phyloP scores from a whole-genome alignment of 2,888 invertebrate species.

The Euphydryas editha region DNA sequence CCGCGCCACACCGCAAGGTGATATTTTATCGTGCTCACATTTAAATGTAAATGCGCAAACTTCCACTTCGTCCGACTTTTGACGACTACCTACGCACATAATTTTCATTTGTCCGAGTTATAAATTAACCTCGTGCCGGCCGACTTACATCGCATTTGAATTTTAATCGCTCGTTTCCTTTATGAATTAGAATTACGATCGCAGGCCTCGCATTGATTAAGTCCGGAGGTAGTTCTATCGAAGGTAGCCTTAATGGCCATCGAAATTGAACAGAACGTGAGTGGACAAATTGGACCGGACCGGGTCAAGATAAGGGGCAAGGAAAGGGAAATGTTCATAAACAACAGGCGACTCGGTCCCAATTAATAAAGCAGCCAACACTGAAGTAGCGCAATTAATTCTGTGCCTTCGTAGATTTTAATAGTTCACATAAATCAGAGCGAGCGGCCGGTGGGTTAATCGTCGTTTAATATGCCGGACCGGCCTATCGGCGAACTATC shows the following conservation, averaged over 20 bases:
- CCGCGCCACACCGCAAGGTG: conserved; percentile 57
- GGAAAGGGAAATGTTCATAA: conserved; percentile 77
- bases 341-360: conserved; percentile 80
- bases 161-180: conserved; percentile 55
- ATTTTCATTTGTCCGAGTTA: conserved; percentile 71
- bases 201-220: conserved; percentile 29
- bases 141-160: conserved; percentile 61
- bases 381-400: conserved; percentile 83
- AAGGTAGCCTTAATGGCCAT: conserved; percentile 78
- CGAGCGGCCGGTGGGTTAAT: conserved; percentile 78
- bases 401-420: conserved; percentile 82
- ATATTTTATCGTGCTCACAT: conserved; percentile 73
- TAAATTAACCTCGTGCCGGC: conserved; percentile 55
- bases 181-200: conserved; percentile 52
- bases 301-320: conserved; percentile 77
- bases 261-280: conserved; percentile 78
- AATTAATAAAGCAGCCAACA: conserved; percentile 81
- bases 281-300: conserved; percentile 78
- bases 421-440: conserved; percentile 82
- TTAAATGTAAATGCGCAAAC: conserved; percentile 77
- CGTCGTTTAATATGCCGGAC: conserved; percentile 80
- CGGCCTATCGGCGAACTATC: conserved; percentile 58
- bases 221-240: conserved; percentile 48
- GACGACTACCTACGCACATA: conserved; percentile 71
- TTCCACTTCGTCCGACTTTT: conserved; percentile 55